Evolutionary conservation across 2,797 vertebrate genomes (phyloP), one percentile per base, ranked within the genome.

Genomic region (Sebastes vulpes): DNA sequence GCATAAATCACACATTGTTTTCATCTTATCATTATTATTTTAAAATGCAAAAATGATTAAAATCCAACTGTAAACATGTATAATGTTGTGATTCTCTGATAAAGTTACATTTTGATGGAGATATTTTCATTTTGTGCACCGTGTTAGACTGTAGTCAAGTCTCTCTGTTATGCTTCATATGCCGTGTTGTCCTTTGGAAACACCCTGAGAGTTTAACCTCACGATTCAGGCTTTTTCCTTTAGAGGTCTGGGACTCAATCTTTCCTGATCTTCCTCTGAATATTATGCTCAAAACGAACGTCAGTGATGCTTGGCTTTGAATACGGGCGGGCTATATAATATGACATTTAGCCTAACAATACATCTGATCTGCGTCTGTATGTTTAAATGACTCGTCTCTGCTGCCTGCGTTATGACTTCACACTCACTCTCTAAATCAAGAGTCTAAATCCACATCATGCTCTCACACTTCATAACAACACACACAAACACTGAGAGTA

Each of bases 381-480:
- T 12, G 61, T 69, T 48, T 3, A n/a, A 66, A 38, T 38, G 73
- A 38, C 57, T 58, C n/a, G 3, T 42, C 50, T 46, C n/a, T 29
- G 31, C 46, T 16, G 52, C 25, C 4, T 12, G 25, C 6, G 72
- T 75, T 9, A 74, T 79, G 80, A 79, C 75, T 87, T 90, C 80
- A 81, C 86, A 32, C 65, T 1, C n/a, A 60, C 69, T 4, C 72
- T 67, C 81, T 72, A 69, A 50, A 54, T 79, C 58, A 16, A 38
- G 50, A 68, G 59, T 67, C 81, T 86, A 84, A 82, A 89, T 89
- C 68, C 72, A 79, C 77, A 65, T 50, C 63, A 35, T 82, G 79
- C 76, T 52, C 59, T 84, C 81, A 86, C 77, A 59, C 82, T 73
- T 84, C 84, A 69, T 68, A 82, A 82, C 72, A 65, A 86, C 83